phyloP scores from a whole-genome alignment of 2,797 vertebrate species.

The Nyctibius grandis region DNA sequence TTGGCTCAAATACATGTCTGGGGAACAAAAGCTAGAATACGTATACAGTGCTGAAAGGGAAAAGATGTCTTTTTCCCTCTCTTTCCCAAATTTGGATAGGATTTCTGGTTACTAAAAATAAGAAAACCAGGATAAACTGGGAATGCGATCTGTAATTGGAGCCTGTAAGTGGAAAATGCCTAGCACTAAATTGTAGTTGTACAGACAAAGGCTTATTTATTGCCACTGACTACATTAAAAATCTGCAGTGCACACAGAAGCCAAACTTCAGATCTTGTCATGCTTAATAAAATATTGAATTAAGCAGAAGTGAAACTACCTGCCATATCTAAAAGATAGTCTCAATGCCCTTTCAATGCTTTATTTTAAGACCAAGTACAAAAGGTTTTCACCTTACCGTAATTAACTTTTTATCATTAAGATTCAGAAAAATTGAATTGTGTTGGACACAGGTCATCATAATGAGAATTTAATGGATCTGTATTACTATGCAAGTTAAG shows the following conservation, averaged over 20 bases:
- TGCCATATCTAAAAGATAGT: conserved; percentile 52
- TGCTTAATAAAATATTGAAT: conserved; percentile 73
- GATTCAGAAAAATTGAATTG: conserved; percentile 74
- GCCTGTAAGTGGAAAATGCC: conserved; percentile 13
- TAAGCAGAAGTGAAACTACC: conserved; percentile 49
- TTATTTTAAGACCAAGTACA: conserved; percentile 69
- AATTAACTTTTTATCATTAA: conserved; percentile 80
- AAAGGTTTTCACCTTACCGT: conserved; percentile 74
- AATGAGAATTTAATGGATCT: conserved; percentile 78
- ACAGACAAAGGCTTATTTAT: conserved; percentile 56
- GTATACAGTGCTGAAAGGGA: not conserved
- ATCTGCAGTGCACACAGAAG: conserved; percentile 55
- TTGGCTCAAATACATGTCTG: not conserved
- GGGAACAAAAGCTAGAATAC: not conserved
- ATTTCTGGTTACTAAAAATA: conserved; percentile 32
- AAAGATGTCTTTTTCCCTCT: not conserved
- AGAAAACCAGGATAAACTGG: not conserved
- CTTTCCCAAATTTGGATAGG: conserved; percentile 1
- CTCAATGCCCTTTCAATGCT: conserved; percentile 60
- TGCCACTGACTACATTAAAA: conserved; percentile 54
- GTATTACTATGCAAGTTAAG: conserved; percentile 69
- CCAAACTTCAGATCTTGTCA: conserved; percentile 61
- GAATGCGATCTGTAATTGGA: not conserved
- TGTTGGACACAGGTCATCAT: conserved; percentile 75
- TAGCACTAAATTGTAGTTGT: not conserved